Conservation (phyloP, 1,140 invertebrate species). For the Aphis craccivora region DNA sequence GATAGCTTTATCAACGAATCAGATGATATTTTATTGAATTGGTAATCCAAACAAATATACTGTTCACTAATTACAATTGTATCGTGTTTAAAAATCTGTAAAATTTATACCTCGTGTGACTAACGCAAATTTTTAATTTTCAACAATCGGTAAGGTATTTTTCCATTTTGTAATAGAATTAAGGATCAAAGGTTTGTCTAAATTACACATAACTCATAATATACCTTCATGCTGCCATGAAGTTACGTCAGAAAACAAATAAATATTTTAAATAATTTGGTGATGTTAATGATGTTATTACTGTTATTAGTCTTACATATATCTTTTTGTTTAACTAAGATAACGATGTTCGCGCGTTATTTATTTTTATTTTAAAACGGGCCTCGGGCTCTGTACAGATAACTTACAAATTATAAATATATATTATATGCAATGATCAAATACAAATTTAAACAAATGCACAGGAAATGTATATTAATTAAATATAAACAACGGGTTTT, state of each 20-base stretch:
- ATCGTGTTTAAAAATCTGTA: not conserved
- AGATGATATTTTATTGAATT: not conserved
- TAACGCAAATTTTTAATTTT: not conserved
- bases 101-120: not conserved
- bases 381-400: too few species aligned
- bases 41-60: not conserved
- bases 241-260: not conserved
- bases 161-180: not conserved
- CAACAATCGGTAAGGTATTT: not conserved
- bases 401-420: too few species aligned
- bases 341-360: not conserved
- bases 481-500: too few species aligned
- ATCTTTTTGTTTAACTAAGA: not conserved
- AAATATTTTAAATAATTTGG: too few species aligned
- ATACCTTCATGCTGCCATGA: not conserved
- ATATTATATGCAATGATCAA: too few species aligned
- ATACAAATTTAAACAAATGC: too few species aligned
- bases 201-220: not conserved
- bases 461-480: too few species aligned
- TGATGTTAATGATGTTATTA: too few species aligned
- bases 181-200: fast-evolving
- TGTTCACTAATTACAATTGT: not conserved
- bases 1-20: not conserved
- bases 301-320: not conserved
- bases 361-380: too few species aligned